phyloP scores from a whole-genome alignment of 2,113 vertebrate genomes.

The Mixornis gularis region DNA sequence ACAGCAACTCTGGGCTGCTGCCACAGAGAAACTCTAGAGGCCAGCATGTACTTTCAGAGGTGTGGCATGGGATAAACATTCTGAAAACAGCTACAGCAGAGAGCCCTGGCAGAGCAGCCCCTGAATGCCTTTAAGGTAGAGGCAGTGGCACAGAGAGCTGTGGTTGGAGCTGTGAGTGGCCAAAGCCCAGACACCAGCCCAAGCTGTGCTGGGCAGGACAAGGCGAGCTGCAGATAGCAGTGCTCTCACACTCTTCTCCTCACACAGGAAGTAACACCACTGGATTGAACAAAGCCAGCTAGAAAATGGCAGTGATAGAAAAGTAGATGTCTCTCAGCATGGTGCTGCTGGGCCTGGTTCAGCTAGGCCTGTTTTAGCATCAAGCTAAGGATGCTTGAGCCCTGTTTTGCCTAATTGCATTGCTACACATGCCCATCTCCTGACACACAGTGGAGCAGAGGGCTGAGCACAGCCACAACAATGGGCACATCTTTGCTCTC shows the following conservation, averaged over 20 bases:
- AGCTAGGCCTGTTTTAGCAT: neutral
- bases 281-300: neutral
- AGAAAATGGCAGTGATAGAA: neutral
- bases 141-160: neutral
- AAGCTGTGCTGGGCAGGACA: neutral
- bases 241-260: neutral
- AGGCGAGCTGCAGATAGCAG: accelerated
- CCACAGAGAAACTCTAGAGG: neutral
- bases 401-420: neutral
- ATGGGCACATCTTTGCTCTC: neutral
- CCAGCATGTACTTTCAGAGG: neutral
- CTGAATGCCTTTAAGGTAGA: accelerated
- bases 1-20: neutral
- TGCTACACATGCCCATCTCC: neutral
- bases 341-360: neutral
- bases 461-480: neutral
- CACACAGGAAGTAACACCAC: neutral
- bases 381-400: neutral
- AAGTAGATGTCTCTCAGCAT: neutral
- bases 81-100: neutral
- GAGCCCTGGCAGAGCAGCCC: neutral
- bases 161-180: neutral
- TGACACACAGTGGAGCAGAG: neutral
- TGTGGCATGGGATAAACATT: accelerated
- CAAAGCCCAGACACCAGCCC: neutral